These are phyloP conservation scores for Nyleta sp. DNA, from an alignment of 2,888 invertebrate genomes.

Conservation along the genomic window DNA sequence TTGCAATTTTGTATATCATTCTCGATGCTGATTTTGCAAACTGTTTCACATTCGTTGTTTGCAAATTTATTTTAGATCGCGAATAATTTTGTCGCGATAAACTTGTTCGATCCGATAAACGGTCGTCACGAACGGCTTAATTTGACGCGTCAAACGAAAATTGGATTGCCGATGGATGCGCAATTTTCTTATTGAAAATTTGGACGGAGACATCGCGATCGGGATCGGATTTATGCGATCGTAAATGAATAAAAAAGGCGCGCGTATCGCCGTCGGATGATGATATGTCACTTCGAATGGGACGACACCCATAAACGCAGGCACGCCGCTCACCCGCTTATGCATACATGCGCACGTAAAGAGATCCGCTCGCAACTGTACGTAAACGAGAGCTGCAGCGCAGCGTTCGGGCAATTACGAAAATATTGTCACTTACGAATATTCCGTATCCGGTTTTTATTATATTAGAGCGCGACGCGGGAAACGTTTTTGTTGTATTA, in stretches of 20 bases:
- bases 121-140: too few relatives aligned
- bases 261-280: slow-evolving; percentile 20
- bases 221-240: slow-evolving; percentile 44
- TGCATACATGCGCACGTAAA: slow-evolving; percentile 41
- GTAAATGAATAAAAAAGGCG: slow-evolving; percentile 44
- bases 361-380: slow-evolving; percentile 18
- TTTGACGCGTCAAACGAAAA: too few relatives aligned
- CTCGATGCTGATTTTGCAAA: too few relatives aligned
- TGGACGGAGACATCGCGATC: slow-evolving; percentile 10
- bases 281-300: slow-evolving; percentile 46
- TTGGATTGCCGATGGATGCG: not conserved
- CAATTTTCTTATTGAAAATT: slow-evolving; percentile 48
- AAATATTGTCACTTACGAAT: slow-evolving; percentile 52
- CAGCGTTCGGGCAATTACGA: slow-evolving; percentile 35
- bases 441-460: slow-evolving; percentile 8
- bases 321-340: slow-evolving; percentile 25
- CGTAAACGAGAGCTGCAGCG: slow-evolving; percentile 25
- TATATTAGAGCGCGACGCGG: slow-evolving; percentile 17
- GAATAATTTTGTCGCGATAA: too few relatives aligned
- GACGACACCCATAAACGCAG: slow-evolving; percentile 25
- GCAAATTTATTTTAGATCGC: too few relatives aligned
- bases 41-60: too few relatives aligned
- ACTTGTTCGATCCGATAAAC: too few relatives aligned
- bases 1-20: too few relatives aligned
- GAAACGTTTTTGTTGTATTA: slow-evolving; percentile 11